These are phyloP conservation scores for Leptinotarsa juncta DNA, from an alignment of 2,888 invertebrate genomes.

Conservation along the genomic window DNA sequence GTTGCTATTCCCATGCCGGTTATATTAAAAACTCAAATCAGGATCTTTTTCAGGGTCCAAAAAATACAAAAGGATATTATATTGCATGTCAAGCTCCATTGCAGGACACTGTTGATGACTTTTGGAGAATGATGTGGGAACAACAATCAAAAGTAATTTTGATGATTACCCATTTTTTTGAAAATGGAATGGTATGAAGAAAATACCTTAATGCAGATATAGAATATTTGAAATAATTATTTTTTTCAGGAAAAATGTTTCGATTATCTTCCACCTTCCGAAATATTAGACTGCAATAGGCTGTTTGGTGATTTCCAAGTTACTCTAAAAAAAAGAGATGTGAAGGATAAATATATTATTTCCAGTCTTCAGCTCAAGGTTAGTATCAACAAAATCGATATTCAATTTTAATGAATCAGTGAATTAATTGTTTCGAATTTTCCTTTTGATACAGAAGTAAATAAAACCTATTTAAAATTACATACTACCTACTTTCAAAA, in stretches of 20 bases:
- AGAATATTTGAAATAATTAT: background rate
- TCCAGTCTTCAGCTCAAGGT: constrained; percentile 86
- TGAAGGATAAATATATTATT: constrained; percentile 90
- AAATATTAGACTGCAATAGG: constrained; percentile 89
- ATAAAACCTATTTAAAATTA: no score
- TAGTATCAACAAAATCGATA: constrained; percentile 30
- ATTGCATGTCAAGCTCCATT: constrained; percentile 94
- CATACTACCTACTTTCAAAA: no score
- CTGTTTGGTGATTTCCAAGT: constrained; percentile 90
- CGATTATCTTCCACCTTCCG: constrained; percentile 91
- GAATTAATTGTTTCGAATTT: no score
- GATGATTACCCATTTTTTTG: constrained; percentile 90
- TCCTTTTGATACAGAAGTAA: no score
- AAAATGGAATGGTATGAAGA: constrained; percentile 82
- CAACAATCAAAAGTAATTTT: constrained; percentile 89
- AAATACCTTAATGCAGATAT: no score
- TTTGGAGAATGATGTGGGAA: constrained; percentile 98
- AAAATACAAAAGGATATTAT: constrained; percentile 85
- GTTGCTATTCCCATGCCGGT: no score
- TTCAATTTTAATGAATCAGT: background rate
- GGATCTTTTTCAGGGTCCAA: constrained; percentile 77
- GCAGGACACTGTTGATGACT: constrained; percentile 85
- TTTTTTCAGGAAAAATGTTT: constrained; percentile 83
- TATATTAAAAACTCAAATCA: no score
- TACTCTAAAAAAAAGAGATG: constrained; percentile 88